These are phyloP conservation scores for Siniperca obscura DNA, from an alignment of 2,797 vertebrate genomes.

Conservation along the genomic window DNA sequence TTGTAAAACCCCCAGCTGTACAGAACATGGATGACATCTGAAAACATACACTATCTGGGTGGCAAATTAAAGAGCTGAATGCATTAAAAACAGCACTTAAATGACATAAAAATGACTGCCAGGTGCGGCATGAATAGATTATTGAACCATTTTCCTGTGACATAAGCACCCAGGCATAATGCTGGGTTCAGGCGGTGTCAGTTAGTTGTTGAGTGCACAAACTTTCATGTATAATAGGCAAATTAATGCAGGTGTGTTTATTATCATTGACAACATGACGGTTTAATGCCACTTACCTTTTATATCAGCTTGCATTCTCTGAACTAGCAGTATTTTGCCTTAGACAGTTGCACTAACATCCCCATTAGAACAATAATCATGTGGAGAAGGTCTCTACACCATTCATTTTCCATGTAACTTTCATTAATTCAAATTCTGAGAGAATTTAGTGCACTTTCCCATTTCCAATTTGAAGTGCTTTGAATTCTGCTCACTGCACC, in stretches of 20 bases:
- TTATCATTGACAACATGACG: conserved; percentile 47
- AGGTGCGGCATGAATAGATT: conserved; percentile 46
- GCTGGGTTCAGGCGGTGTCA: background rate
- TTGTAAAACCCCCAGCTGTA: conserved; percentile 71
- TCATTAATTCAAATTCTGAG: conserved; percentile 78
- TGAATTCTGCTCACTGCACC: conserved; percentile 79
- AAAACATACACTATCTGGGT: conserved; percentile 63
- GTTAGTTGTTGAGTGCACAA: conserved; percentile 42
- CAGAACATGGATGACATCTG: conserved; percentile 76
- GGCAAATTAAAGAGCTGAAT: conserved; percentile 69
- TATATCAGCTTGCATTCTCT: conserved; percentile 52
- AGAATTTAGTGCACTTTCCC: conserved; percentile 77
- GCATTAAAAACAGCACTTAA: conserved; percentile 62
- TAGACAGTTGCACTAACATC: conserved; percentile 66
- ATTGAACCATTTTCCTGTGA: conserved; percentile 32
- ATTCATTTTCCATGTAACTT: conserved; percentile 72
- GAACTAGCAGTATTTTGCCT: conserved; percentile 49
- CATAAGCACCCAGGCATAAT: conserved; percentile 26
- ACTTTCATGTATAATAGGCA: conserved; percentile 47
- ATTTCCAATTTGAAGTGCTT: conserved; percentile 80
- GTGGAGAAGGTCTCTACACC: conserved; percentile 55
- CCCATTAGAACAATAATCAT: conserved; percentile 67
- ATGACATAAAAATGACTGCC: conserved; percentile 33
- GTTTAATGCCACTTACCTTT: conserved; percentile 71
- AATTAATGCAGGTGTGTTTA: conserved; percentile 57